Percentiles rank a stretch among this genome's conserved stretches.
phyloP scores from a whole-genome alignment of 2,797 vertebrate genomes.

The Ispidina picta region DNA sequence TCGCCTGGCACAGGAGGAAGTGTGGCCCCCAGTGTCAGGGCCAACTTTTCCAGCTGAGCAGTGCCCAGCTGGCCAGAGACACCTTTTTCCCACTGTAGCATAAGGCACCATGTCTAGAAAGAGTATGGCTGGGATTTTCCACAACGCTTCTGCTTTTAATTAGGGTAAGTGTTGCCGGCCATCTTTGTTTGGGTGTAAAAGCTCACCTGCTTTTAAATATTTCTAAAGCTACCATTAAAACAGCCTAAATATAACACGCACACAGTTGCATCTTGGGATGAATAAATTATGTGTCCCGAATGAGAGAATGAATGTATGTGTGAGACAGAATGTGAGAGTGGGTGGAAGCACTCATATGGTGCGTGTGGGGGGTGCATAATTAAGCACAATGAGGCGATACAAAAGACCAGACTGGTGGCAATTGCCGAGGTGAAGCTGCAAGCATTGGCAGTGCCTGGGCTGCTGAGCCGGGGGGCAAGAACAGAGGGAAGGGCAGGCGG shows the following conservation, averaged over 20 bases:
- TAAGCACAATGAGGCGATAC: slow-evolving; percentile 76
- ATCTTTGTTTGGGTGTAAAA: slow-evolving; percentile 75
- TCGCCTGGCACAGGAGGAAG: not conserved
- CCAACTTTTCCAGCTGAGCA: slow-evolving; percentile 37
- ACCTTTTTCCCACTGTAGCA: slow-evolving; percentile 63
- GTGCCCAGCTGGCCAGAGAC: slow-evolving; percentile 67
- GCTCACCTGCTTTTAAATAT: slow-evolving; percentile 76
- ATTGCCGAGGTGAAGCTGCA: slow-evolving; percentile 67
- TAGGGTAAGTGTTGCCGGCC: slow-evolving; percentile 62
- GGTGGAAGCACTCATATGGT: slow-evolving; percentile 77
- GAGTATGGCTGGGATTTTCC: slow-evolving; percentile 60
- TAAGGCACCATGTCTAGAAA: slow-evolving; percentile 60
- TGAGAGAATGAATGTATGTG: slow-evolving; percentile 75
- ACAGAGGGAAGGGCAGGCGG: slow-evolving; percentile 25
- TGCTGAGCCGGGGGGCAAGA: slow-evolving; percentile 27
- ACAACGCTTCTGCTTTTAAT: slow-evolving; percentile 67
- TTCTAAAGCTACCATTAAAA: slow-evolving; percentile 74
- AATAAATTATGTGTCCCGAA: slow-evolving; percentile 74
- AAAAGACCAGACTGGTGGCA: slow-evolving; percentile 73
- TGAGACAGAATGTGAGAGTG: slow-evolving; percentile 79
- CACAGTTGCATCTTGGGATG: slow-evolving; percentile 74
- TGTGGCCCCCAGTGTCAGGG: not conserved
- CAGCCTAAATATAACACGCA: slow-evolving; percentile 65
- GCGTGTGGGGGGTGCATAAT: slow-evolving; percentile 75
- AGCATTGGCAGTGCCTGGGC: slow-evolving; percentile 18